Evolutionary conservation across 2,797 vertebrate genomes (phyloP), one percentile per base, ranked within the genome.

Genomic region (Microctenopoma steveboyesi): DNA sequence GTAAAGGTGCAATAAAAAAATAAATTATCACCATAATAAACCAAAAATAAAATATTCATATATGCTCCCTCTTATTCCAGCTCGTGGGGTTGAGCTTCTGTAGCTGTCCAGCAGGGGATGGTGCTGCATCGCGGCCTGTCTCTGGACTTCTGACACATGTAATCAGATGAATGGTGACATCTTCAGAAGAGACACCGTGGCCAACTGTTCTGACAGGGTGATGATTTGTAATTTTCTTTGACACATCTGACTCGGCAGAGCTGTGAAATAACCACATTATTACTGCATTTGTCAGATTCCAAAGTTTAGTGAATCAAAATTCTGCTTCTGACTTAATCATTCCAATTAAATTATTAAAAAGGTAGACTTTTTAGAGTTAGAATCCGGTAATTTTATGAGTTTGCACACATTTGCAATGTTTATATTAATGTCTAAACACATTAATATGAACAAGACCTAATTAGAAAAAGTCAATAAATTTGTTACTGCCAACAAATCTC

Each of bases 1-100:
- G 68, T 37, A 78, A 86, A 79, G 73, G 66, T 81, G 78, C 79
- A 53, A 86, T 90, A 88, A 86, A 90, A 88, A 91, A 91, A 90
- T 90, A 89, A 89, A 89, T 89, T 87, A 90, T 87, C 74, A 88
- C 86, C 79, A 88, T 22, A 10, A 84, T 83, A 86, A 89, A 86
- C 73, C 81, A 83, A 86, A 91, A 88, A 86, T 83, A 90, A 88
- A 87, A 84, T 83, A 82, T 86, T 84, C 52, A 68, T 76, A 78
- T 82, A 63, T 74, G 65, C 75, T 67, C 72, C 56, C 28, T 83
- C 43, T 62, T 33, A n/a, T 51, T 77, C 61, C 64, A 53, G 64
- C 72, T 79, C 64, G 54, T 51, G 27, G 43, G 64, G 46, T 5
- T 53, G 33, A 53, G 45, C 58, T 83, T 59, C 78, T 45, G 58